phyloP scores from a whole-genome alignment of 1,140 invertebrate species.

The Melipona quadrifasciata region DNA sequence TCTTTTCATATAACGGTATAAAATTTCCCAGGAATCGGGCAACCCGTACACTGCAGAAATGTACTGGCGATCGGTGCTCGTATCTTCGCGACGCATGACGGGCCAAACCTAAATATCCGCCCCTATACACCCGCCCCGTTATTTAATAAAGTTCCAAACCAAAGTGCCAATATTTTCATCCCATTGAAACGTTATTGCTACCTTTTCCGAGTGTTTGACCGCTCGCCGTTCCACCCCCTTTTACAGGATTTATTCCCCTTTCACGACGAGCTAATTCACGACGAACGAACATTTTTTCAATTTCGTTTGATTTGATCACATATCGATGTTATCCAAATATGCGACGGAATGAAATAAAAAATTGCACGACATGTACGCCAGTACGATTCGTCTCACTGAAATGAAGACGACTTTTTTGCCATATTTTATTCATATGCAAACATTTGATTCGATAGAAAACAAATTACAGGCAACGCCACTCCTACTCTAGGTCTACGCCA shows the following conservation, averaged over 20 bases:
- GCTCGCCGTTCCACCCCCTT: not conserved
- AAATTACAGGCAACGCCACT: no score
- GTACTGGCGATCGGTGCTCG: not conserved
- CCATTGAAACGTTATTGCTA: not conserved
- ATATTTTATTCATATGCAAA: no score
- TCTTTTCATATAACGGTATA: not conserved
- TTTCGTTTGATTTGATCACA: not conserved
- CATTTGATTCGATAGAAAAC: no score
- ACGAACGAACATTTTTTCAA: not conserved
- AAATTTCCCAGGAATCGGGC: slow-evolving; percentile 22
- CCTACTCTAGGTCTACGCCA: no score
- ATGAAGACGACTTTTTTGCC: no score
- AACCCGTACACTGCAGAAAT: not conserved
- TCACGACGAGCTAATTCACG: no score
- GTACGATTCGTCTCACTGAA: no score
- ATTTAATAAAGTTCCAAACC: slow-evolving; percentile 10
- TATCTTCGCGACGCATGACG: slow-evolving; percentile 8
- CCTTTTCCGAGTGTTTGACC: not conserved
- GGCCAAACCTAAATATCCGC: slow-evolving; percentile 13
- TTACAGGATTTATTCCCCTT: not conserved
- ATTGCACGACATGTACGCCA: no score
- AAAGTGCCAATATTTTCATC: not conserved
- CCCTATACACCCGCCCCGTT: not conserved
- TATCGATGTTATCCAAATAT: no score
- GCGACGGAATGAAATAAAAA: no score